Conservation (phyloP, 2,888 invertebrate species). For the Drosophila ochracea region DNA sequence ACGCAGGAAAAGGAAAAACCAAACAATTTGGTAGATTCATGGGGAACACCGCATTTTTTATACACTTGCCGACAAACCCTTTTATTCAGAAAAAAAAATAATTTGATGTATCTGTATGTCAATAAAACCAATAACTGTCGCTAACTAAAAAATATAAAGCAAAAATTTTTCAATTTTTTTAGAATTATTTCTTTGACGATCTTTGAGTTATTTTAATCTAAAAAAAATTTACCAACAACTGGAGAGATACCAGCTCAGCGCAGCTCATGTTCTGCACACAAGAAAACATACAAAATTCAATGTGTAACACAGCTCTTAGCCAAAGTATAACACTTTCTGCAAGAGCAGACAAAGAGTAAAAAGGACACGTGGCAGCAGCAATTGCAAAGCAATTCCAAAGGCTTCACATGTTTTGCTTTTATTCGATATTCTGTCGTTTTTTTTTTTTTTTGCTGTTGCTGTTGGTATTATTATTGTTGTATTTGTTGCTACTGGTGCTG, state of each 20-base stretch:
- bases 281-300: background rate
- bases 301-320: background rate
- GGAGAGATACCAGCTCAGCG: background rate
- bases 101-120: background rate
- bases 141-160: background rate
- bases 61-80: background rate
- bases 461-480: background rate
- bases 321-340: background rate
- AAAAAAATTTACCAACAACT: background rate
- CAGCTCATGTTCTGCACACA: background rate
- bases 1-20: background rate
- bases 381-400: slow-evolving; percentile 68
- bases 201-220: background rate
- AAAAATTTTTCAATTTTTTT: too few relatives aligned
- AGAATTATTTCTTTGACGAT: background rate
- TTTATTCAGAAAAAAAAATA: background rate
- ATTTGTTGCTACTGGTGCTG: slow-evolving; percentile 18
- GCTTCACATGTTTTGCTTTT: slow-evolving; percentile 58
- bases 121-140: background rate
- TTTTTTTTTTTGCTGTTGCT: slow-evolving; percentile 10
- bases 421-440: slow-evolving; percentile 28
- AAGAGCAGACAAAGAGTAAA: slow-evolving; percentile 2
- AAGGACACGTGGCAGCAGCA: slow-evolving; percentile 54
- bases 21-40: too few relatives aligned
- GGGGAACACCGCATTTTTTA: background rate